phyloP scores from a whole-genome alignment of 1,140 invertebrate species.

The Neodiprion lecontei region DNA sequence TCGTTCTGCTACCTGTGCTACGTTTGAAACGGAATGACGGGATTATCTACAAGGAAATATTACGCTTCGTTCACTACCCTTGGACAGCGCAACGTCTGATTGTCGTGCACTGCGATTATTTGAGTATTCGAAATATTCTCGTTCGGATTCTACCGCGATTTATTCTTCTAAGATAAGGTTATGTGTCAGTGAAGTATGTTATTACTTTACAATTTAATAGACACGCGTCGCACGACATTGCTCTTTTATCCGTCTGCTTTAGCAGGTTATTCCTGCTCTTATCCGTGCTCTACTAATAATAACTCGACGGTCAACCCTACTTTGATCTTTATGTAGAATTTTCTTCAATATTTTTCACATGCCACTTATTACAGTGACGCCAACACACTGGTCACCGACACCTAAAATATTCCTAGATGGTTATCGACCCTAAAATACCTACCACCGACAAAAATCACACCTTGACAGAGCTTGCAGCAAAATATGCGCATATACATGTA shows the following conservation, averaged over 20 bases:
- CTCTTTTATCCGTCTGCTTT: not conserved
- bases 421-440: not conserved
- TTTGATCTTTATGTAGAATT: slow-evolving; percentile 2
- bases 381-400: not conserved
- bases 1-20: too few species aligned
- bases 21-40: too few species aligned
- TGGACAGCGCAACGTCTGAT: too few species aligned
- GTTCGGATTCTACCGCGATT: not conserved
- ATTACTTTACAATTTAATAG: too few species aligned
- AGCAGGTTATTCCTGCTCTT: not conserved
- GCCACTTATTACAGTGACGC: not conserved
- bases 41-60: too few species aligned
- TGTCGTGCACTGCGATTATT: too few species aligned
- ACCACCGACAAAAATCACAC: not conserved
- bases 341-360: not conserved
- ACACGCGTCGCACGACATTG: not conserved
- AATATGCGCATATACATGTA: too few species aligned
- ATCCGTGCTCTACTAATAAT: not conserved
- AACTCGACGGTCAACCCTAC: not conserved
- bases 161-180: not conserved
- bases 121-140: too few species aligned
- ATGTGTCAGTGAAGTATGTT: not conserved
- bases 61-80: too few species aligned
- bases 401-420: not conserved
- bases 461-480: not conserved